Base-by-base conservation (phyloP, 1,140 invertebrate genomes). In the Camponotus vicinus region DNA sequence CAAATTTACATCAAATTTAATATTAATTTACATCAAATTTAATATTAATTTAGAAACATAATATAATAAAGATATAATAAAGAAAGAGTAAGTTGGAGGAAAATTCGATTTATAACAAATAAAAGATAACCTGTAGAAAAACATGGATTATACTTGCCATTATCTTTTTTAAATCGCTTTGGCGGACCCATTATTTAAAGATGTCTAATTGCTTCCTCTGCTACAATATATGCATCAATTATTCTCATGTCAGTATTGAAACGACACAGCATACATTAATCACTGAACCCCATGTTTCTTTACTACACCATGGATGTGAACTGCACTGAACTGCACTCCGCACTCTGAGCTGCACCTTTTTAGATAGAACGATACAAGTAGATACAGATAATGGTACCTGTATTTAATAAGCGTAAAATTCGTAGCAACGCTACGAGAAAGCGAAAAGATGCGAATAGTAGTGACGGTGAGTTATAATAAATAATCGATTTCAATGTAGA, bases 331-430 rank as follows among this genome's bases (percentile, higher is more conserved):
- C 27, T 27, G 27, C 27, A 27, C 27, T 27, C 27, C 27, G 27
- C 27, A 27, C 27, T 27, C 27, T 0, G 27, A 0, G 27, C 27
- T 27, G 27, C 27, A 27, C 27, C 0, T 1, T 27, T 27, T 27
- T 27, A 27, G 27, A 0, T 27, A 27, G 0, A 27, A 27, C 27
- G 27, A 27, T 27, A 27, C 27, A 27, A 27, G 27, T 27, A 27
- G 27, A 27, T 27, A 27, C 1, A 34, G 91, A 93, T 61, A 93
- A 90, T 64, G 92, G 92, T 52, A 93, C 88, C 63, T 94, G 70
- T 93, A 18, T 96, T 96, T 85, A 96, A 96, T 90, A 95, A 95
- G 82, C 91, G 95, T 4, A 94, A 93, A 79, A 90, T 94, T 40
- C 91, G 92, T 76, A 93, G 92, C 42, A 91, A 91, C 66, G 91